phyloP scores from a whole-genome alignment of 2,113 vertebrate genomes.

The Mesocricetus auratus region DNA sequence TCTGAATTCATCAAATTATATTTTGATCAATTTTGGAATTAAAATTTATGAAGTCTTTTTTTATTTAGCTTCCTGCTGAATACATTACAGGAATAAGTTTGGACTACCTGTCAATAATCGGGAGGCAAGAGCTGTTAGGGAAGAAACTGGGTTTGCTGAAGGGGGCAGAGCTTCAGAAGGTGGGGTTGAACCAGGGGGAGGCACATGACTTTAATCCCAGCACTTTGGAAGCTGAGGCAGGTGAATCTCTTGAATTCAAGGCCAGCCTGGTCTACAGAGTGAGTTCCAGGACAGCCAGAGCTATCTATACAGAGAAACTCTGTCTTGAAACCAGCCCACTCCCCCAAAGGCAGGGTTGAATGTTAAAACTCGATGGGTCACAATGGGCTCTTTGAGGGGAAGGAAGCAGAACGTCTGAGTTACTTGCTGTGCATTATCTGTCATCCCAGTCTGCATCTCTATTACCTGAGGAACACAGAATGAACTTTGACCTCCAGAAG shows the following conservation, averaged over 20 bases:
- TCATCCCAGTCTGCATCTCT: background rate
- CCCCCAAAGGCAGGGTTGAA: background rate
- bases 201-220: background rate
- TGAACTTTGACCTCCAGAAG: background rate
- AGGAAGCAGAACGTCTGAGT: background rate
- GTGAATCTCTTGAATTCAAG: background rate
- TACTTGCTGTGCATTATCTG: background rate
- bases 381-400: background rate
- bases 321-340: background rate
- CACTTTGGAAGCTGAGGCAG: background rate
- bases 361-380: background rate
- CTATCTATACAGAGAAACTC: background rate
- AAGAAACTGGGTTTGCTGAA: background rate
- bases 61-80: background rate
- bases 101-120: background rate
- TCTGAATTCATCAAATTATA: constrained; percentile 28
- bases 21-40: constrained; percentile 34
- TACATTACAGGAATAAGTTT: background rate
- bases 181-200: background rate
- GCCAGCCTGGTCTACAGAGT: background rate
- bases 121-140: background rate
- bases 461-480: background rate
- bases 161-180: background rate
- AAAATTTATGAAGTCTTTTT: background rate
- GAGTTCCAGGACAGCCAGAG: background rate